phyloP scores from a whole-genome alignment of 2,113 vertebrate genomes.

The Chascanopsetta lugubris region DNA sequence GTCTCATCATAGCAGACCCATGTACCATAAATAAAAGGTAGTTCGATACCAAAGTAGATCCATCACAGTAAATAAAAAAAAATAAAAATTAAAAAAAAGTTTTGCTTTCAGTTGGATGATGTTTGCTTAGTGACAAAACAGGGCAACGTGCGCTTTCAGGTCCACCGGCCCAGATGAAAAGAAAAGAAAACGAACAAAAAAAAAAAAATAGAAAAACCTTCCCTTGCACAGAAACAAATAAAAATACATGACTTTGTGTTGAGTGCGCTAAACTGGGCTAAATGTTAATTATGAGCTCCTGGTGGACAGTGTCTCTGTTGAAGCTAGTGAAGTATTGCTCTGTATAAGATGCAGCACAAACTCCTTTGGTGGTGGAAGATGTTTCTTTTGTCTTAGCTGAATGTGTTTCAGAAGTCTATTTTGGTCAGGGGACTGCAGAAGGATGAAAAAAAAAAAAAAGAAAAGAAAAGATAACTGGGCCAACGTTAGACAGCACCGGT shows the following conservation, averaged over 20 bases:
- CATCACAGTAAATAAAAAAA: slow-evolving; percentile 40
- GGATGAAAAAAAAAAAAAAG: slow-evolving; percentile 49
- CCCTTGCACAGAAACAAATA: slow-evolving; percentile 50
- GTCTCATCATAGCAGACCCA: slow-evolving; percentile 48
- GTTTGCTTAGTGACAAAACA: slow-evolving; percentile 57
- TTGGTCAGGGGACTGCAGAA: slow-evolving; percentile 72
- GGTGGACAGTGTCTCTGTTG: slow-evolving; percentile 63
- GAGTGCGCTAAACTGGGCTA: slow-evolving; percentile 69
- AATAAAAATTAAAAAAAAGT: slow-evolving; percentile 10
- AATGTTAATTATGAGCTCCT: slow-evolving; percentile 74
- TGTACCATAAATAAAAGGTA: slow-evolving; percentile 74
- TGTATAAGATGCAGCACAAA: slow-evolving; percentile 63
- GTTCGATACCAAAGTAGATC: slow-evolving; percentile 81
- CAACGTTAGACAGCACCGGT: slow-evolving; percentile 57
- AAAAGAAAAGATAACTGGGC: slow-evolving; percentile 68
- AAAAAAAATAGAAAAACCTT: background rate
- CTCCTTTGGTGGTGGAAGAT: slow-evolving; percentile 66
- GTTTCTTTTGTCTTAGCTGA: slow-evolving; percentile 59
- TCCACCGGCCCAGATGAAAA: slow-evolving; percentile 51
- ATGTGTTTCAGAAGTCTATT: slow-evolving; percentile 70
- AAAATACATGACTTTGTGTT: slow-evolving; percentile 63
- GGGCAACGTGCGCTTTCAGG: slow-evolving; percentile 46
- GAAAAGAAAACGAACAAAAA: slow-evolving; percentile 49
- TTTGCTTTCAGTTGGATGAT: slow-evolving; percentile 66
- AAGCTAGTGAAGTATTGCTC: slow-evolving; percentile 72